phyloP scores from a whole-genome alignment of 1,140 invertebrate species.

The Drosophila albomicans region DNA sequence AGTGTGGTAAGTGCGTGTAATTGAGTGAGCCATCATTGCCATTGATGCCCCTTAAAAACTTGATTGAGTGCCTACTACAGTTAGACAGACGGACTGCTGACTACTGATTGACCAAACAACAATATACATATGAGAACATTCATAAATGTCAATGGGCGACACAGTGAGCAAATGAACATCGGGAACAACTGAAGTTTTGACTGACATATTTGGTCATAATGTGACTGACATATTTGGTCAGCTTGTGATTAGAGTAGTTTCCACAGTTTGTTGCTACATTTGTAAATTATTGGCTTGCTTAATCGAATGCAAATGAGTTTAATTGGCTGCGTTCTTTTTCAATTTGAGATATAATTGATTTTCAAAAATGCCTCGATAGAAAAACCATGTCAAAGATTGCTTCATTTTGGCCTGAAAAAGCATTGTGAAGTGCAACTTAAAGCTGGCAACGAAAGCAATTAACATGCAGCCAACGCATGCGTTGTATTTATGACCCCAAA shows the following conservation, averaged over 20 bases:
- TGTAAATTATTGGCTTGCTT: too few species aligned
- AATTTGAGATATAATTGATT: not conserved
- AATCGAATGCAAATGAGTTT: not conserved
- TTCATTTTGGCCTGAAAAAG: too few species aligned
- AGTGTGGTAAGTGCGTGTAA: constrained; percentile 65
- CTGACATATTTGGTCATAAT: constrained; percentile 18
- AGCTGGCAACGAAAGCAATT: not conserved
- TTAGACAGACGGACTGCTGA: constrained; percentile 1
- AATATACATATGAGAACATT: constrained; percentile 26
- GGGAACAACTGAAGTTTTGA: constrained; percentile 6
- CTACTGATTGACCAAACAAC: constrained; percentile 38
- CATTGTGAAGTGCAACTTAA: not conserved
- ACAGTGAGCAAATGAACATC: constrained; percentile 3
- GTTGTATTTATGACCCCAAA: constrained; percentile 14
- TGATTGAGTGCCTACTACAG: constrained; percentile 53
- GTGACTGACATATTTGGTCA: not conserved
- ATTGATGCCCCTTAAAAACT: constrained; percentile 59
- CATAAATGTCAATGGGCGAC: constrained; percentile 35
- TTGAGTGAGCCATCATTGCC: constrained; percentile 67
- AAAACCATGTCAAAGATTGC: too few species aligned
- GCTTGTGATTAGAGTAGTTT: too few species aligned
- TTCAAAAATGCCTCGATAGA: not conserved
- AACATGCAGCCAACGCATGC: not conserved
- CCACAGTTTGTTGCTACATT: too few species aligned
- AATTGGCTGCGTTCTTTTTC: not conserved